Conservation (phyloP, 2,888 invertebrate genomes). For the Aleiodes alternator region DNA sequence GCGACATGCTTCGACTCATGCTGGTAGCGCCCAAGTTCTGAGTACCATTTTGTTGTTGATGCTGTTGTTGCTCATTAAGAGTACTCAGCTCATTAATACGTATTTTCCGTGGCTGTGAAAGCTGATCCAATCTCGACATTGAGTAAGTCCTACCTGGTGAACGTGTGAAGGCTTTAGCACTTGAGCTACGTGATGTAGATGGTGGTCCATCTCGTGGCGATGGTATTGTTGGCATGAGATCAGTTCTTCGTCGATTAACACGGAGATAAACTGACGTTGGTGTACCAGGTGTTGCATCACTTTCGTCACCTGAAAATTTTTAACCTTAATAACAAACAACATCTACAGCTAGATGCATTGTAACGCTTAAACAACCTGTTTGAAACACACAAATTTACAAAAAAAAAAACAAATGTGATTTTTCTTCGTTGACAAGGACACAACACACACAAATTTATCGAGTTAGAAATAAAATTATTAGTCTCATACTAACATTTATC, state of each 20-base stretch:
- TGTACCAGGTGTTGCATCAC: conserved; percentile 67
- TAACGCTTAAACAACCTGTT: background rate
- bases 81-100: conserved; percentile 69
- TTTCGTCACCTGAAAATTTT: conserved; percentile 71
- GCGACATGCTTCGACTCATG: conserved; percentile 85
- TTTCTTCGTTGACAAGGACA: no score
- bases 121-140: conserved; percentile 94
- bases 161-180: conserved; percentile 74
- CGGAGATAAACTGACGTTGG: conserved; percentile 83
- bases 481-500: no score
- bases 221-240: conserved; percentile 93
- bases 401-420: no score
- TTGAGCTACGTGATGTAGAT: conserved; percentile 66
- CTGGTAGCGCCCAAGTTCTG: conserved; percentile 72
- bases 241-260: conserved; percentile 90
- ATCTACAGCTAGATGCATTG: conserved; percentile 25
- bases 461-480: no score
- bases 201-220: conserved; percentile 79
- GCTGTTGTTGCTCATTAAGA: conserved; percentile 65
- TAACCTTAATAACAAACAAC: conserved; percentile 57
- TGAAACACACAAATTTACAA: no score
- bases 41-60: conserved; percentile 49
- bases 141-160: conserved; percentile 92
- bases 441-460: no score
- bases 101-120: conserved; percentile 82